Base-by-base conservation (phyloP, 2,888 invertebrate species). In the Adineta ricciae region DNA sequence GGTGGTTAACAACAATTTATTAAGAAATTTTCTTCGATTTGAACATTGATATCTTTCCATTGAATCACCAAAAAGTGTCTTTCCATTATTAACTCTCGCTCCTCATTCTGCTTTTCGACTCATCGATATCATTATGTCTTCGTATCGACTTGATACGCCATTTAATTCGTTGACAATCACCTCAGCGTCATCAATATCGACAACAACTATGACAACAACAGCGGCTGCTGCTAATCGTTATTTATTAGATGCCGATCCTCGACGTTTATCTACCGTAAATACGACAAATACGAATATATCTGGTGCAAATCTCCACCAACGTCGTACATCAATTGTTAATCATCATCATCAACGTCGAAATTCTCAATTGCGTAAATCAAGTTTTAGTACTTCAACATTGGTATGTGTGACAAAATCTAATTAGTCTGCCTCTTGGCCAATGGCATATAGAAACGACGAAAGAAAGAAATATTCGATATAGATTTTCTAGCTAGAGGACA, bases 311-410 rank as follows among this genome's bases (percentile, higher is more conserved):
- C 27, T 32, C 32, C 64, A 78, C n/a, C 78, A 78, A 41, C 78
- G 78, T n/a, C 78, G 78, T 11, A 78, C 78, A 41, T 78, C 78
- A 7, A 78, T 78, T 41, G 78, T 78, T 36, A 78, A 78, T 41
- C 64, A 36, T 64, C 64, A 64, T 64, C 64, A 64, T 64, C 78
- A 78, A 78, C 78, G 78, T 41, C 38, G 78, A 78, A 78, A 78
- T 78, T 78, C 78, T 38, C 78, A 78, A 41, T 41, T 78, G 41
- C 78, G 78, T n/a, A 78, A 78, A 78, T 38, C 78, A 41, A 78
- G 78, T 78, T 78, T 78, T 78, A 41, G 41, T n/a, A 78, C 78
- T 41, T 78, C 78, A 78, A 78, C 78, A 78, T 41, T 78, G 78
- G 78, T 78, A 78, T 78, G 78, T 78, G 38, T 41, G 64, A 78